These are phyloP conservation scores for Virgularia gustaviana DNA, from an alignment of 92 coral and sea anemone genomes.

Conservation along the genomic window DNA sequence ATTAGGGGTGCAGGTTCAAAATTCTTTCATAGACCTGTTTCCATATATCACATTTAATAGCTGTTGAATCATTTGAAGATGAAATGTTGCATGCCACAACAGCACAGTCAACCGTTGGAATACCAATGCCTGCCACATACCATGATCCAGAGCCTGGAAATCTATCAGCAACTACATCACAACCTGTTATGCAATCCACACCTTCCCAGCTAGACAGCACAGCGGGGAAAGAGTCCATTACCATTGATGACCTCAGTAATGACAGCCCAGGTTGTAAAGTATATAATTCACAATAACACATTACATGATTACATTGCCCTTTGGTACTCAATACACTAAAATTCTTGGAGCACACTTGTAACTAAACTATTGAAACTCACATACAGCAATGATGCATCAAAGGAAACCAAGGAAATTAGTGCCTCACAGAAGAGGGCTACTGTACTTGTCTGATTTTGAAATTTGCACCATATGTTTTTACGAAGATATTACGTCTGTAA, in stretches of 20 bases:
- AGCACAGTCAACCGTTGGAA: neutral
- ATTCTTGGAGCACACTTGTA: too few species aligned
- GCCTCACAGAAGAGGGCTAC: too few species aligned
- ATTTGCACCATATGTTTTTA: too few species aligned
- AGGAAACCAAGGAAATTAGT: too few species aligned
- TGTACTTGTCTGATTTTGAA: too few species aligned
- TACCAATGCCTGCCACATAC: neutral
- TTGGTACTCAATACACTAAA: too few species aligned
- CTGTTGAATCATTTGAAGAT: neutral
- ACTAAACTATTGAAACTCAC: too few species aligned
- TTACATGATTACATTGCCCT: too few species aligned
- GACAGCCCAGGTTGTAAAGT: neutral
- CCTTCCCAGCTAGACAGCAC: neutral
- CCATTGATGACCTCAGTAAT: neutral
- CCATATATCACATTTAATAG: neutral
- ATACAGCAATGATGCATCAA: too few species aligned
- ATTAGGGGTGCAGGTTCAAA: neutral
- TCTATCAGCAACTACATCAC: neutral
- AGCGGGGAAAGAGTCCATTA: neutral
- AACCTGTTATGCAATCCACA: neutral
- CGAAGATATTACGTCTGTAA: too few species aligned
- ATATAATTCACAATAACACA: too few species aligned
- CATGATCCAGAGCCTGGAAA: neutral
- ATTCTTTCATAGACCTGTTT: neutral
- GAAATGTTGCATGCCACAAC: neutral